A percentile compares a stretch with the other conserved stretches of the same genome.
phyloP scores from a whole-genome alignment of 2,113 vertebrate genomes.

The Gymnorhina tibicen region DNA sequence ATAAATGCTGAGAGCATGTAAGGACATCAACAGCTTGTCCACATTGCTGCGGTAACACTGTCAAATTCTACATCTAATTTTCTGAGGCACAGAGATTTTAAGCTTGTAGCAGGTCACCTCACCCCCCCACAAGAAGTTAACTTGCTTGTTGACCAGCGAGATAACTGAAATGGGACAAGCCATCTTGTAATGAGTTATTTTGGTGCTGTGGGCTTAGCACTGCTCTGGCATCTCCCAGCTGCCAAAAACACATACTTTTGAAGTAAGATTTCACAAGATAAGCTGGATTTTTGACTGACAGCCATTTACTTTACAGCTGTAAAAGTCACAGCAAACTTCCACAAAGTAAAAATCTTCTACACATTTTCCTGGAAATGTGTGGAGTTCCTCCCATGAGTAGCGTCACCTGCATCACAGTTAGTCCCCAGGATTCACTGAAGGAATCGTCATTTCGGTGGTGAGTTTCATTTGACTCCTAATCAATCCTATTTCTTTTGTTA shows the following conservation, averaged over 20 bases:
- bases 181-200: neutral
- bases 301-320: neutral
- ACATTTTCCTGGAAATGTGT: neutral
- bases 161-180: neutral
- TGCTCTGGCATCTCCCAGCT: neutral
- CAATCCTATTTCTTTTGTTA: neutral
- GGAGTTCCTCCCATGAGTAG: neutral
- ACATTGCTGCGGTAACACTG: neutral
- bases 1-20: neutral
- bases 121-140: neutral
- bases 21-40: neutral
- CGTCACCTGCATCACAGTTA: neutral
- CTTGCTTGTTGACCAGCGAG: neutral
- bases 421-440: neutral
- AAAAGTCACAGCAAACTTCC: neutral
- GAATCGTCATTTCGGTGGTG: rapidly evolving
- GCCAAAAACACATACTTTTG: neutral
- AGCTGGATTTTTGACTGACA: neutral
- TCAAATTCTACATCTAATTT: neutral
- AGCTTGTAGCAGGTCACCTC: neutral
- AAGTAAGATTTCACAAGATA: neutral
- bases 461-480: neutral
- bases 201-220: neutral
- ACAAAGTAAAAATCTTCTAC: neutral
- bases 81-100: neutral